These are phyloP conservation scores for Heterotilapia buettikoferi DNA, from an alignment of 2,113 vertebrate genomes.

Conservation along the genomic window DNA sequence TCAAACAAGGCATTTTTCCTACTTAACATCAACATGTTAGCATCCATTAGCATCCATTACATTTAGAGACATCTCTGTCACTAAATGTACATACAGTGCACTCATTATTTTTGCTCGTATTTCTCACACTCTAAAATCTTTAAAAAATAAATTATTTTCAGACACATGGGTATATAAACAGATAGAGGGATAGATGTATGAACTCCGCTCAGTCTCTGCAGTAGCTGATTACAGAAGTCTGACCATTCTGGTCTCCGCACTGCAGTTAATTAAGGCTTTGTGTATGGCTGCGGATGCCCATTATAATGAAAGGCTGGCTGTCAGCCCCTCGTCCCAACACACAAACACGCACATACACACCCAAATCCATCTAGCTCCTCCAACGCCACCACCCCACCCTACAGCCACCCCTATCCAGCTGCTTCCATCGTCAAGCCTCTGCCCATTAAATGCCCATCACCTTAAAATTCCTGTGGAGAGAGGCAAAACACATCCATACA, in stretches of 20 bases:
- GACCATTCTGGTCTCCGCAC: constrained; percentile 2
- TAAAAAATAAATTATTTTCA: neutral
- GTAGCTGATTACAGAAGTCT: neutral
- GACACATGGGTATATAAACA: neutral
- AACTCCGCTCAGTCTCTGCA: neutral
- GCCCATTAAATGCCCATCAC: constrained; percentile 32
- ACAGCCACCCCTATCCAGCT: neutral
- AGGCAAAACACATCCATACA: neutral
- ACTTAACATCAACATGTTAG: neutral
- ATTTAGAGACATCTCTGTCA: neutral
- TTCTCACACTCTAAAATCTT: neutral
- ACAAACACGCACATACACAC: neutral
- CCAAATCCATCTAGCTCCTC: neutral
- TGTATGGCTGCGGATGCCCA: neutral
- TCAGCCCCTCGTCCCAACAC: neutral
- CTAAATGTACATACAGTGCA: neutral
- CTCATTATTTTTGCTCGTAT: neutral
- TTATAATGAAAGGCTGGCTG: constrained; percentile 17
- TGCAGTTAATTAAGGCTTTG: constrained; percentile 42
- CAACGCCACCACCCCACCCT: neutral
- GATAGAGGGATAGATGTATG: neutral
- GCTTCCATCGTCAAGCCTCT: neutral
- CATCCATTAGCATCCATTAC: neutral
- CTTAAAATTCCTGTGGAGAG: constrained; percentile 15
- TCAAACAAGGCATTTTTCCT: neutral